phyloP scores from a whole-genome alignment of 2,113 vertebrate species.

The Raja brachyura region DNA sequence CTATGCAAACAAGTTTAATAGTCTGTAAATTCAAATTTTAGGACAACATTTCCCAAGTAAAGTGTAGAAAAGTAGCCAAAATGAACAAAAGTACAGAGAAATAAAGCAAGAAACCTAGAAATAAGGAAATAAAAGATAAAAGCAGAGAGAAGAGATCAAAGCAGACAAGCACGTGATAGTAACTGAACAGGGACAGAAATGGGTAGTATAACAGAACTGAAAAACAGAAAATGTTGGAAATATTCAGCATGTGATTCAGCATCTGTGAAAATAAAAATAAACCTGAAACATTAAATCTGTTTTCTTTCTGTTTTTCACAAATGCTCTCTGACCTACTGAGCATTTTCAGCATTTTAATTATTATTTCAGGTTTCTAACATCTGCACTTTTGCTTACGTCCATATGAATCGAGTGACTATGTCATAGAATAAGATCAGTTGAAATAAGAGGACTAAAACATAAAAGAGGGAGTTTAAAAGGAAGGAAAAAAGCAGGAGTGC shows the following conservation, averaged over 20 bases:
- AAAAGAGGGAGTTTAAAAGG: background rate
- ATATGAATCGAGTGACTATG: background rate
- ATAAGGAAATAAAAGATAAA: fast-evolving
- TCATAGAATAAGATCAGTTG: background rate
- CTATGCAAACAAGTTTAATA: background rate
- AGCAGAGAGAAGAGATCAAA: background rate
- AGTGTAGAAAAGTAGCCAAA: background rate
- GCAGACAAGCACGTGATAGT: background rate
- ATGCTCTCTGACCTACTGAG: too few species aligned
- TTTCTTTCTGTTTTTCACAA: too few species aligned
- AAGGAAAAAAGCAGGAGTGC: background rate
- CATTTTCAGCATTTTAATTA: too few species aligned
- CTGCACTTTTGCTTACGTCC: background rate
- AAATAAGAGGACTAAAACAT: background rate
- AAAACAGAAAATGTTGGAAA: too few species aligned
- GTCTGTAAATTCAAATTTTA: background rate
- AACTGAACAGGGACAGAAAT: background rate
- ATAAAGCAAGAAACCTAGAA: background rate
- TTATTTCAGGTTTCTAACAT: too few species aligned
- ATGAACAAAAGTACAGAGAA: background rate
- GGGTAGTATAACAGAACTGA: too few species aligned
- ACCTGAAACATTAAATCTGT: too few species aligned
- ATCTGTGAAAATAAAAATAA: too few species aligned
- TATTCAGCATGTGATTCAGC: too few species aligned
- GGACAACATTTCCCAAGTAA: background rate